Conservation (phyloP, 2,888 invertebrate species). For the Tipula unca region DNA sequence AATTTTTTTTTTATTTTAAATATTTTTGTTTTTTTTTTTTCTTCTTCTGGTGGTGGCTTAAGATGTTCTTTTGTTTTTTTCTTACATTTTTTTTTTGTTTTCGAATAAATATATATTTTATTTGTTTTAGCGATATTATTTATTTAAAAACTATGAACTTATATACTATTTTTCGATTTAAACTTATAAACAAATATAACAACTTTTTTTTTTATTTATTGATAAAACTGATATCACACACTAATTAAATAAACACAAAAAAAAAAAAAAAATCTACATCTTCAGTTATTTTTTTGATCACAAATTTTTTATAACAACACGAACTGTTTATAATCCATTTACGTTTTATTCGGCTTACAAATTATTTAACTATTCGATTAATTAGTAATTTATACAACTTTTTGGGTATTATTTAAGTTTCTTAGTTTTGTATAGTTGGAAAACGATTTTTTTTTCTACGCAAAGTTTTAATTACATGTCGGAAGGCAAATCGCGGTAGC, state of each 20-base stretch:
- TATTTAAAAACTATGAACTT: not conserved
- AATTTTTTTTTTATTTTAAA: not conserved
- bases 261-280: not conserved
- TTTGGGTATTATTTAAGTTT: not conserved
- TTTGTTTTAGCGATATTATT: not conserved
- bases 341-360: not conserved
- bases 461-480: not conserved
- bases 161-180: not conserved
- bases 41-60: not conserved
- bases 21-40: not conserved
- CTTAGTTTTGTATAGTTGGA: not conserved
- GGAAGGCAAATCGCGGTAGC: slow-evolving; percentile 16
- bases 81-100: not conserved
- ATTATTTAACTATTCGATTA: not conserved
- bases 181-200: not conserved
- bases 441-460: slow-evolving; percentile 10
- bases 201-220: not conserved
- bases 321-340: not conserved
- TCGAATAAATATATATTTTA: not conserved
- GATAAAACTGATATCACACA: not conserved
- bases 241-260: not conserved
- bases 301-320: not conserved
- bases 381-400: not conserved
- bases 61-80: not conserved
- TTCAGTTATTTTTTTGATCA: not conserved